phyloP scores from a whole-genome alignment of 2,797 vertebrate genomes.

The Acestrorhynchus altus region DNA sequence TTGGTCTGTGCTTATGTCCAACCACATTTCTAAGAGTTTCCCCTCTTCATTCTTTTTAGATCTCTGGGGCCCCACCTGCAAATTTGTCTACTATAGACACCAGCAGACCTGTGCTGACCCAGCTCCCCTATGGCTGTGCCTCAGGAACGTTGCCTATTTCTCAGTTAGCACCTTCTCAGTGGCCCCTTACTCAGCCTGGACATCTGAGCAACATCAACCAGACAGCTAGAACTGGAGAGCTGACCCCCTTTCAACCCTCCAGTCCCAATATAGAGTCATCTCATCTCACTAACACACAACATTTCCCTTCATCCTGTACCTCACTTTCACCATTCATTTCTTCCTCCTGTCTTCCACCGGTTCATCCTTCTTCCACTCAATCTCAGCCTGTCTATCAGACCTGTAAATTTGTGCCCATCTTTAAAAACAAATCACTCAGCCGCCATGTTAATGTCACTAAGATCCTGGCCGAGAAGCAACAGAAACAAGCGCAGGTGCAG shows the following conservation, averaged over 20 bases:
- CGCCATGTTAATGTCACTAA: constrained; percentile 54
- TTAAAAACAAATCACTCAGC: constrained; percentile 61
- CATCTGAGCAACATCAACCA: constrained; percentile 27
- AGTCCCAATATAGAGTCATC: constrained; percentile 12
- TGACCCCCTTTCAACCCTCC: constrained; percentile 2
- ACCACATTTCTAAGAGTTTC: not conserved
- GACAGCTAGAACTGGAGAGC: constrained; percentile 18
- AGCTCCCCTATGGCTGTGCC: constrained; percentile 52
- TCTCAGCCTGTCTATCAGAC: not conserved
- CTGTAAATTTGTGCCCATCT: constrained; percentile 71
- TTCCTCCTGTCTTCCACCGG: constrained; percentile 7
- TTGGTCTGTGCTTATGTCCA: not conserved
- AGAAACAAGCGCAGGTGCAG: constrained; percentile 27
- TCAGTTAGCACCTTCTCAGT: constrained; percentile 25
- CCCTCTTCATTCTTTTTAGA: constrained; percentile 58
- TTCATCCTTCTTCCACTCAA: constrained; percentile 11
- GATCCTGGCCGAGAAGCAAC: constrained; percentile 58
- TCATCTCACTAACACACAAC: constrained; percentile 17
- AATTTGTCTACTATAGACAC: constrained; percentile 63
- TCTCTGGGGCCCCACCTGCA: constrained; percentile 51
- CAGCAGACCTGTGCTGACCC: constrained; percentile 55
- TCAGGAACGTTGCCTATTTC: not conserved
- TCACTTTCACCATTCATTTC: constrained; percentile 3
- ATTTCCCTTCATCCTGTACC: constrained; percentile 19
- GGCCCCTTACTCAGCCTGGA: constrained; percentile 40